These are phyloP conservation scores for Mya arenaria DNA, from an alignment of 1,140 invertebrate species.

Conservation along the genomic window DNA sequence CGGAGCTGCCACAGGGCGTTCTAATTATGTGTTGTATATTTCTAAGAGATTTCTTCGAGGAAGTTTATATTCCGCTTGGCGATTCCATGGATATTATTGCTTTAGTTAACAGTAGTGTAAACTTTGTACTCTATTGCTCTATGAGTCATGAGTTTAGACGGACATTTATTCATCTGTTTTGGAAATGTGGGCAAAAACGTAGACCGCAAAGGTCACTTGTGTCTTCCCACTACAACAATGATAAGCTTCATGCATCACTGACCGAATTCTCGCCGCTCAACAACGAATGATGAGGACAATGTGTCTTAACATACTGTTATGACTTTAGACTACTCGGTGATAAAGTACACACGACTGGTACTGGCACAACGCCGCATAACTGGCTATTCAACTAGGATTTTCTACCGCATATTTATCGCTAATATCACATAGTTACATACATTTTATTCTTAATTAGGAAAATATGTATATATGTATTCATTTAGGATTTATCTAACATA, in stretches of 20 bases:
- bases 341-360: no score
- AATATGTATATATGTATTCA: no score
- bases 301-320: no score
- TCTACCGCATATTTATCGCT: no score
- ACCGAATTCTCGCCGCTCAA: no score
- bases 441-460: no score
- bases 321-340: no score
- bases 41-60: constrained; percentile 67
- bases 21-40: constrained; percentile 78
- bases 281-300: no score
- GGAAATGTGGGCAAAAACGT: constrained; percentile 7
- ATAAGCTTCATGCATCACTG: neutral
- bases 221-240: neutral
- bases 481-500: no score
- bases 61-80: constrained; percentile 84
- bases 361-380: no score
- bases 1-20: constrained; percentile 89
- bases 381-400: no score
- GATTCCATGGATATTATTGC: constrained; percentile 96
- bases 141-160: constrained; percentile 95
- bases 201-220: neutral
- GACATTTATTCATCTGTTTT: constrained; percentile 89
- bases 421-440: no score
- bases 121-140: constrained; percentile 95
- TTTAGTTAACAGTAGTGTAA: constrained; percentile 93